Evolutionary conservation across 2,797 vertebrate species (phyloP), one percentile per base, ranked within the genome.

Genomic region (Triplophysa yarkandensis): DNA sequence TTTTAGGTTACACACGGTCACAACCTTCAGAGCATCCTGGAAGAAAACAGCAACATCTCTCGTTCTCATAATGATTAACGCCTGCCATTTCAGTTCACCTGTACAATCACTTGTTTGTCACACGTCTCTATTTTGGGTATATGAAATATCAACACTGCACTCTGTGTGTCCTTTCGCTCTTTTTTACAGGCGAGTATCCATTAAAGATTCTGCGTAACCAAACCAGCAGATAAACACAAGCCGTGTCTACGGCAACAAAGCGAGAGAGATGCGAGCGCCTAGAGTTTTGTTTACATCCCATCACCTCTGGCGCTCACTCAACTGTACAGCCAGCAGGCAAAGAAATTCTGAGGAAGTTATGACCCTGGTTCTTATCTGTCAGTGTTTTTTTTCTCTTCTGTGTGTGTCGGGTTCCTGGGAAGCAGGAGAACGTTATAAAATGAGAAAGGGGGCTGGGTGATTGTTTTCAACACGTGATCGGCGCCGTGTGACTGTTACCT

Each of bases 301-400:
- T 48, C 46, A 27, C 30, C 28, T 55, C 62, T 17, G 14, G 6
- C 25, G 23, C 34, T 63, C 75, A 65, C 19, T 63, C 28, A 34
- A 32, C 67, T 44, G 36, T 11, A 39, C 11, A 39, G 36, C 36
- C 36, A 25, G 54, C 73, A 61, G 44, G 32, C 21, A 0, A 30
- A 52, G 70, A 81, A 79, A 71, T 82, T 83, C 81, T 71, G 27
- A 77, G 78, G 83, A 85, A 85, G 80, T 66, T 61, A 66, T 50
- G 25, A 4, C 21, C 46, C 27, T 6, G 10, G 46, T 65, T 69
- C 64, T 82, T 81, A 79, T 83, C 81, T 69, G 50, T 69, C 46
- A 41, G 19, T 71, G 13, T 19, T 14, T 71, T 64, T 66, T 28
- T 67, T 65, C 4, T 6, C 23, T 27, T 71, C 41, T 75, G 50